Evolutionary conservation across 1,140 invertebrate species (phyloP), one percentile per base, ranked within the genome.

Genomic region (Heterodera schachtii): DNA sequence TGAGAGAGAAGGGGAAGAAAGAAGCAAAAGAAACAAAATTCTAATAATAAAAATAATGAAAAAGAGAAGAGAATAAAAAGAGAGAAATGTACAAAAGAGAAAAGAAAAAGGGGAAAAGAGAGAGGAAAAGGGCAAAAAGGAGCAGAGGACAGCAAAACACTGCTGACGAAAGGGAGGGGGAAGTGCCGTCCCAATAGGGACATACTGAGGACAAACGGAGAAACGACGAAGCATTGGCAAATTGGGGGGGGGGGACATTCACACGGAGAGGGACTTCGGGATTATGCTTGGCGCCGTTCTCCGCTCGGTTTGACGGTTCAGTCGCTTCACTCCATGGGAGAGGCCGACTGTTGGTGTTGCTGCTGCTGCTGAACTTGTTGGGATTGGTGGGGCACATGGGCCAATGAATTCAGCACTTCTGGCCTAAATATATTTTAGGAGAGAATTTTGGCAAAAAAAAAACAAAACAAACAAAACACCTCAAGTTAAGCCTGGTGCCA

Each of bases 401-500:
- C 82, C 60, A 82, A 41, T 47, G 81, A 83, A 67, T 83, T 83
- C 41, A 83, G 74, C 52, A 82, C 73, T 46, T 84, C 80, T 41
- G 82, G 82, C 73, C 82, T 83, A 64, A 81, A 85, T 19, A 31
- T 8, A 16, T 31, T 81, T 43, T 81, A 19, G 11, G 31, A 80
- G 3, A 13, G 9, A 21, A 44, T 66, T 13, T 47, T 47, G 46
- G 21, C 75, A 21, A 73, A 21, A 21, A 78, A 49, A 21, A n/a
- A n/a, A n/a, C n/a, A n/a, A n/a, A n/a, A n/a, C n/a, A n/a, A n/a
- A n/a, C n/a, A n/a, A n/a, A n/a, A n/a, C n/a, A 84, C 83, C 85
- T 78, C 66, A 85, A 74, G 47, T 78, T 86, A n/a, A 85, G 67
- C 31, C 83, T 74, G 66, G 86, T 87, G 46, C 60, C 69, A 47